phyloP scores from a whole-genome alignment of 2,888 invertebrate species.

The Barypeithes pellucidus region DNA sequence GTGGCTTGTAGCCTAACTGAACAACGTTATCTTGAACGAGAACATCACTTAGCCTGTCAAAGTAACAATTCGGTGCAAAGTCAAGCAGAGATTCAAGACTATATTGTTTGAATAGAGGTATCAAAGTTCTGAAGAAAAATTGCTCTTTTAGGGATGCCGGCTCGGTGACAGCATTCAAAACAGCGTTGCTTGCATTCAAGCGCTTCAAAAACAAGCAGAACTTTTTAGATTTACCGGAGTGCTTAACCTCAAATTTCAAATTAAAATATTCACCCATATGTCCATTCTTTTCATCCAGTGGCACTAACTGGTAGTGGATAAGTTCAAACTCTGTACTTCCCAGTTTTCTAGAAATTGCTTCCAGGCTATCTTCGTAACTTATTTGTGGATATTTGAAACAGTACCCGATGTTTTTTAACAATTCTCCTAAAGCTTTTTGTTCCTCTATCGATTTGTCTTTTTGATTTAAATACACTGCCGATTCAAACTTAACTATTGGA shows the following conservation, averaged over 20 bases:
- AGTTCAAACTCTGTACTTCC: slow-evolving; percentile 54
- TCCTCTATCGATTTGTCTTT: not conserved
- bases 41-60: slow-evolving; percentile 60
- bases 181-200: slow-evolving; percentile 22
- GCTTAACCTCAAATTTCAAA: slow-evolving; percentile 41
- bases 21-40: slow-evolving; percentile 68
- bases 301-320: slow-evolving; percentile 49
- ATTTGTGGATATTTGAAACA: slow-evolving; percentile 47
- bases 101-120: slow-evolving; percentile 65
- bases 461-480: not conserved
- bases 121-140: slow-evolving; percentile 67
- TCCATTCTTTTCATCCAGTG: slow-evolving; percentile 58
- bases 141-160: slow-evolving; percentile 54
- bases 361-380: slow-evolving; percentile 58
- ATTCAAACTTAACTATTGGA: slow-evolving; percentile 44
- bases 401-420: not conserved
- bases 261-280: slow-evolving; percentile 62
- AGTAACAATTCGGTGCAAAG: slow-evolving; percentile 65
- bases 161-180: not conserved
- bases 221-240: not conserved
- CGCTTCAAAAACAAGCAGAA: slow-evolving; percentile 14
- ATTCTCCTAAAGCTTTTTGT: not conserved
- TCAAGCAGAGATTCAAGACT: slow-evolving; percentile 56
- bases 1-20: slow-evolving; percentile 41
- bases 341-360: slow-evolving; percentile 56